These are phyloP conservation scores for Rhipidura dahli DNA, from an alignment of 2,113 vertebrate genomes.

Conservation along the genomic window DNA sequence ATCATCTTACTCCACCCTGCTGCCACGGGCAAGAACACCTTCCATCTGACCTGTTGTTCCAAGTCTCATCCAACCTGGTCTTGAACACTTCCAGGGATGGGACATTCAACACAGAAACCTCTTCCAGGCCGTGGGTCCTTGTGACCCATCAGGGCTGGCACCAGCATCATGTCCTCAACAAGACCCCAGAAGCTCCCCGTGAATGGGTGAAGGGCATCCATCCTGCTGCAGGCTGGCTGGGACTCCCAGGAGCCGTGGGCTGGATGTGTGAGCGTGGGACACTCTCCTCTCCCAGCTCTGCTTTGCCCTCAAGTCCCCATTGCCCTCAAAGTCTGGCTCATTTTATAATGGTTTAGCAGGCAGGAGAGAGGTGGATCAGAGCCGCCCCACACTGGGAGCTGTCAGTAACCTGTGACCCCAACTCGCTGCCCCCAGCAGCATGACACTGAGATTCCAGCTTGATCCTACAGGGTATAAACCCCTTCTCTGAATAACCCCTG, in stretches of 20 bases:
- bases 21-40: neutral
- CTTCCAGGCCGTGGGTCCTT: neutral
- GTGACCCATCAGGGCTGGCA: neutral
- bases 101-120: neutral
- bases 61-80: neutral
- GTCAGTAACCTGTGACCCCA: neutral
- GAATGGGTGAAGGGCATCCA: neutral
- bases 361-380: neutral
- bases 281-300: neutral
- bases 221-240: neutral
- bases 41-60: neutral
- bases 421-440: neutral
- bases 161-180: neutral
- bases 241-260: fast-evolving
- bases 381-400: neutral
- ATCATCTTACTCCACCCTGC: neutral
- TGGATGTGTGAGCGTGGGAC: neutral
- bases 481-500: neutral
- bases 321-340: neutral
- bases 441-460: neutral
- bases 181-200: neutral
- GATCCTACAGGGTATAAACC: neutral
- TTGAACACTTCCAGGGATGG: neutral
- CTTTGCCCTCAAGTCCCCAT: neutral
- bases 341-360: neutral